Evolutionary conservation across 2,113 vertebrate genomes (phyloP), one percentile per base, ranked within the genome.

Genomic region (Tachysurus vachellii): DNA sequence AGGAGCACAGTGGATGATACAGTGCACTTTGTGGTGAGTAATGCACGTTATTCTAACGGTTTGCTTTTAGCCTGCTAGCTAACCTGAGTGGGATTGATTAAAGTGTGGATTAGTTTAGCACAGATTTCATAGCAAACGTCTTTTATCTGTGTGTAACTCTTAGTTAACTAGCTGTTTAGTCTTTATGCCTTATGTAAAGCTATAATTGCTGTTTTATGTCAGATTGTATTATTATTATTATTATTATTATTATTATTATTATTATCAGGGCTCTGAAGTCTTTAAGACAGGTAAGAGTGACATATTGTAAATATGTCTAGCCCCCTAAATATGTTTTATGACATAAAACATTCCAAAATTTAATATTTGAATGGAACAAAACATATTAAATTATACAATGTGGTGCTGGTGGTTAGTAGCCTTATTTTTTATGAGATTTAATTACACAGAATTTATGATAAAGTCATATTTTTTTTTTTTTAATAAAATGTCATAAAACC

Each of bases 21-120:
- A 89, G 91, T 88, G 89, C 87, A 86, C 91, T 91, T 89, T 83
- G 83, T 50, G 95, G 95, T 95, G 92, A 95, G 95, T 94, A 88
- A 90, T 88, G 91, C 73, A 76, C 85, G 77, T 62, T 14, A 6
- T 57, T 57, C 19, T 54, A 23, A 23, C 19, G 5, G 17, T 28
- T 84, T 77, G 5, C 10, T 73, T 23, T 70, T 86, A 86, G 77
- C 81, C 26, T 53, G 56, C 57, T 44, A 62, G 54, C 44, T 59
- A 16, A 31, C 7, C 4, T 42, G 68, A 42, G 68, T 71, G 68
- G 54, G 50, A 36, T 26, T 54, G 47, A 16, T 16, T 77, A 23
- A 73, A 53, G 11, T 31, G 75, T 54, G 19, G 4, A 57, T 23
- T 11, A 23, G 77, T 53, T 36, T 36, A 57, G 13, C 42, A 31